Evolutionary conservation across 2,113 vertebrate genomes (phyloP).

Genomic region (Tinamus guttatus): DNA sequence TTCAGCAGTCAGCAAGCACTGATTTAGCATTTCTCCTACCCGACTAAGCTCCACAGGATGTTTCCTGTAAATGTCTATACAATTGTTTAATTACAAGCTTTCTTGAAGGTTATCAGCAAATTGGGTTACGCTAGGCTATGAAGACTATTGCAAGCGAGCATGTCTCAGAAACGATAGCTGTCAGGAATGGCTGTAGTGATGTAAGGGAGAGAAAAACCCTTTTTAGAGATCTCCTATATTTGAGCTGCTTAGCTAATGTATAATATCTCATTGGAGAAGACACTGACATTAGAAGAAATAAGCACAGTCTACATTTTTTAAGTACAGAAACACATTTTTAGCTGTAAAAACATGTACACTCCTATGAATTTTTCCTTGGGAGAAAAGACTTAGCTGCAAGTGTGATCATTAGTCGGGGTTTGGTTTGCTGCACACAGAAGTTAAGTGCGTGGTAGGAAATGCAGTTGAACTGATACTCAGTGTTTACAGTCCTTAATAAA

Average conservation of each 20-base stretch:
- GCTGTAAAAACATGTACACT: not conserved
- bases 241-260: not conserved
- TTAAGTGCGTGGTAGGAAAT: not conserved
- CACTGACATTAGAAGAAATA: not conserved
- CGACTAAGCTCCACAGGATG: not conserved
- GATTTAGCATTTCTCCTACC: constrained; percentile 53
- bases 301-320: not conserved
- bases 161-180: not conserved
- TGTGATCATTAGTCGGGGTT: not conserved
- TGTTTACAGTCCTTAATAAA: not conserved
- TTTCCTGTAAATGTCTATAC: constrained; percentile 8
- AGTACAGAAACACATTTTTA: not conserved
- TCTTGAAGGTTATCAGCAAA: not conserved
- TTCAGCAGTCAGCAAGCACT: constrained; percentile 58
- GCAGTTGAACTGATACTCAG: not conserved
- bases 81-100: not conserved
- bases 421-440: not conserved
- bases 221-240: not conserved
- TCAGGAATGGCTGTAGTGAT: not conserved
- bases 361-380: not conserved
- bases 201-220: not conserved
- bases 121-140: not conserved
- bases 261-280: not conserved
- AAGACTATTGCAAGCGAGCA: not conserved
- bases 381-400: not conserved